Evolutionary conservation across 2,113 vertebrate species (phyloP).

Genomic region (Theristicus caerulescens): DNA sequence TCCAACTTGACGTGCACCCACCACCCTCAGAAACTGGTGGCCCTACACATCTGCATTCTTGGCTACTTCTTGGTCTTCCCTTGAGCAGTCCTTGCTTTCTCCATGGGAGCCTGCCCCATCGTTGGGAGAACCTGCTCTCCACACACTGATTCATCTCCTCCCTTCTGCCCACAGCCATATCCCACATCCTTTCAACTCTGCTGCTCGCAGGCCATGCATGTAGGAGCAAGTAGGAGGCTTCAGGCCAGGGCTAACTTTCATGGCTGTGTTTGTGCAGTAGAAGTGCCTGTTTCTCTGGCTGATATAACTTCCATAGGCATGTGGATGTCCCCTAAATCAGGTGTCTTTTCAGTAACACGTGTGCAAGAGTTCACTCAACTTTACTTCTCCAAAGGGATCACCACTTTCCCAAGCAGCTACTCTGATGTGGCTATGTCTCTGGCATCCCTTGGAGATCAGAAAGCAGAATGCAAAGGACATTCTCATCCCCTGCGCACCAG

Average conservation of each 20-base stretch:
- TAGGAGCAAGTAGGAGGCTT: neutral
- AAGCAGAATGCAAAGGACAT: neutral
- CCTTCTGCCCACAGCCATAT: neutral
- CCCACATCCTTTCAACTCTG: accelerated
- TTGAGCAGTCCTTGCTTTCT: neutral
- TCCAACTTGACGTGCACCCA: neutral
- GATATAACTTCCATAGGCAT: accelerated
- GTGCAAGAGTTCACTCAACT: neutral
- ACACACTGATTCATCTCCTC: neutral
- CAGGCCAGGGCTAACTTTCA: accelerated
- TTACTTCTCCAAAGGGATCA: neutral
- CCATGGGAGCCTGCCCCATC: accelerated
- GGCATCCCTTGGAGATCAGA: neutral
- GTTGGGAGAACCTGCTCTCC: neutral
- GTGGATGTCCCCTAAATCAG: too few species aligned
- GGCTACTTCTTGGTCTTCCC: neutral
- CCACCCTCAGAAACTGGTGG: accelerated
- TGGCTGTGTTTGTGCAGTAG: neutral
- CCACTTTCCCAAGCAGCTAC: neutral
- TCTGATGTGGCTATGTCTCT: accelerated
- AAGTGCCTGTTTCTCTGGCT: neutral
- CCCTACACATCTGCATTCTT: neutral
- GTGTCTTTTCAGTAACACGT: neutral
- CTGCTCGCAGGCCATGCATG: accelerated
- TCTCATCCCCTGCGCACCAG: neutral